Evolutionary conservation across 2,797 vertebrate species (phyloP), one percentile per base, ranked within the genome.

Genomic region (Oryzias dopingdopingensis): DNA sequence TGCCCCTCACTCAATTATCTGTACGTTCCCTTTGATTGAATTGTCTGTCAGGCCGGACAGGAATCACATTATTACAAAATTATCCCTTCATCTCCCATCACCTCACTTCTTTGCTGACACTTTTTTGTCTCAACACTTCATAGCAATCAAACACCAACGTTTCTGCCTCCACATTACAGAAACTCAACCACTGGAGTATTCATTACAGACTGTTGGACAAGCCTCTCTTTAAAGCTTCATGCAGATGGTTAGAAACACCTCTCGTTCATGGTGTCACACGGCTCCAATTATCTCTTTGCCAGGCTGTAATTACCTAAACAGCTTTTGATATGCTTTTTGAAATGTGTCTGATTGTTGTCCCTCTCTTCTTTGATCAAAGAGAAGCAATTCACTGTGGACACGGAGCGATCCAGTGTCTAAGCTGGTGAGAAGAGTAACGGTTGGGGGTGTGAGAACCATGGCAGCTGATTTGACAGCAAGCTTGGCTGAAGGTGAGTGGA

Each of bases 1-100:
- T 56, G 24, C 55, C 70, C 57, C 54, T 76, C 62, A 50, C 17
- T 69, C 54, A 59, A 12, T 20, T 18, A 67, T 74, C 44, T 62
- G 63, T 46, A 37, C 53, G 59, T 52, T 60, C 20, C 26, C 46
- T 65, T 53, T 16, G 29, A 50, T 56, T 3, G 62, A 69, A 59
- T 52, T 67, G 56, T 24, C 52, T 4, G 6, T 53, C 47, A 61
- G 62, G 56, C 50, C 32, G 4, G 0, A 48, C 26, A 46, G 40
- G 8, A 46, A 64, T 4, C 45, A 20, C 62, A 80, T 67, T 65
- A 67, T 65, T 48, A 61, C 16, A 44, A 69, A 74, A 82, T 66
- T 51, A 57, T 22, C n/a, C 32, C 46, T 58, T 59, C 59, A 58
- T 57, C 43, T 44, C 44, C 48, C 32, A 32, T 73, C 37, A 40